Evolutionary conservation across 2,797 vertebrate species (phyloP).

Genomic region (Triplophysa bombifrons): DNA sequence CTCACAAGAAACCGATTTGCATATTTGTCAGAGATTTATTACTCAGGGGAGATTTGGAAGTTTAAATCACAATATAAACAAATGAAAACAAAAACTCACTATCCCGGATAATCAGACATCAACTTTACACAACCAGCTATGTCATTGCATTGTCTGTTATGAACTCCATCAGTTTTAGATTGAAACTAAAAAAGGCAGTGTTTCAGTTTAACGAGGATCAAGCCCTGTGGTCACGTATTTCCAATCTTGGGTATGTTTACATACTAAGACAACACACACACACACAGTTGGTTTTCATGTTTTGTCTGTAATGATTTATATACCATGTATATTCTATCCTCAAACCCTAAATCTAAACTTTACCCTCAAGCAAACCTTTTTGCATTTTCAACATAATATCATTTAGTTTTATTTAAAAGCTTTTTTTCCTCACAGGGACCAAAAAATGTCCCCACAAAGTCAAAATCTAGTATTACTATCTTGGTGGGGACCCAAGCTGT

Average conservation of each 20-base stretch:
- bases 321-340: too few species aligned
- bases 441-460: too few species aligned
- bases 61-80: slow-evolving; percentile 30
- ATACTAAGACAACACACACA: slow-evolving; percentile 24
- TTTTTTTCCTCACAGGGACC: too few species aligned
- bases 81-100: slow-evolving; percentile 1
- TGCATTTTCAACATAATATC: too few species aligned
- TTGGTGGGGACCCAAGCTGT: too few species aligned
- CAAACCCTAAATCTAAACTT: too few species aligned
- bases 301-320: too few species aligned
- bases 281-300: too few species aligned
- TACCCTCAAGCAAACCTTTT: too few species aligned
- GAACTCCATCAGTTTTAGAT: slow-evolving; percentile 59
- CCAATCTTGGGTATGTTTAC: slow-evolving; percentile 22
- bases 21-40: slow-evolving; percentile 25
- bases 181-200: slow-evolving; percentile 46
- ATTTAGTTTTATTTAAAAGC: too few species aligned
- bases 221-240: slow-evolving; percentile 4
- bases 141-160: slow-evolving; percentile 51
- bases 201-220: slow-evolving; percentile 39
- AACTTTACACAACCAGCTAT: slow-evolving; percentile 20
- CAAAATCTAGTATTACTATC: too few species aligned
- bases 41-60: slow-evolving; percentile 20
- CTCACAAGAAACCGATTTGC: slow-evolving; percentile 34
- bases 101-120: slow-evolving; percentile 15